Conservation (phyloP, 2,113 vertebrate species). For the Numida meleagris region DNA sequence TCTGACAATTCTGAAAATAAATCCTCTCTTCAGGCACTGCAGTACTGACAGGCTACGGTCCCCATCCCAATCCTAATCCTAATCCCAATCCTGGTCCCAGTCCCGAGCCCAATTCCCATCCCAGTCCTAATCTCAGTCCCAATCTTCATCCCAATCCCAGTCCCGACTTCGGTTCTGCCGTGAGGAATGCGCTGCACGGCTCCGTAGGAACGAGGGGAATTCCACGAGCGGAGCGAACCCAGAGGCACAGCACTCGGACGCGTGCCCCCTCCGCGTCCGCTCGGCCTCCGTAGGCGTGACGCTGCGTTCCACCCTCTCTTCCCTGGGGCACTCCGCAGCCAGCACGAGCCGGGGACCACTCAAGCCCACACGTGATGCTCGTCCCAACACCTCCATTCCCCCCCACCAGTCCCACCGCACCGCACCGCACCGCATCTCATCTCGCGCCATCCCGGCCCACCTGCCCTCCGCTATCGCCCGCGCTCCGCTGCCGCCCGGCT, state of each 20-base stretch:
- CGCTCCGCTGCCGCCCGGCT: neutral
- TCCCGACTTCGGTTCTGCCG: no score
- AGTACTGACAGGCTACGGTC: neutral
- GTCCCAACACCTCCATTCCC: neutral
- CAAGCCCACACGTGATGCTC: no score
- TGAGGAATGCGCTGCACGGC: neutral
- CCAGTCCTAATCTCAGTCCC: no score
- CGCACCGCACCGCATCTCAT: neutral
- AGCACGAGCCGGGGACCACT: no score
- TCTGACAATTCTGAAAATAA: neutral
- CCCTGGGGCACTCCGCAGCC: no score
- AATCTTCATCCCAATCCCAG: no score
- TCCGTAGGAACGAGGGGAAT: neutral
- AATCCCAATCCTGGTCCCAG: neutral
- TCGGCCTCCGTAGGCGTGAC: no score
- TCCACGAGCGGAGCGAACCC: no score
- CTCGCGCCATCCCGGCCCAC: neutral
- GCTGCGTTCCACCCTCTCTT: no score
- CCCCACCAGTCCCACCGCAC: accelerated
- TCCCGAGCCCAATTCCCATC: no score
- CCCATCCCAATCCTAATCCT: no score
- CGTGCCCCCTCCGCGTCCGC: no score
- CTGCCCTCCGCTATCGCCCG: neutral
- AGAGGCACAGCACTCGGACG: neutral
- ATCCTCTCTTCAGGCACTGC: neutral